Evolutionary conservation across 2,888 invertebrate species (phyloP).

Genomic region (Acrobasis suavella): DNA sequence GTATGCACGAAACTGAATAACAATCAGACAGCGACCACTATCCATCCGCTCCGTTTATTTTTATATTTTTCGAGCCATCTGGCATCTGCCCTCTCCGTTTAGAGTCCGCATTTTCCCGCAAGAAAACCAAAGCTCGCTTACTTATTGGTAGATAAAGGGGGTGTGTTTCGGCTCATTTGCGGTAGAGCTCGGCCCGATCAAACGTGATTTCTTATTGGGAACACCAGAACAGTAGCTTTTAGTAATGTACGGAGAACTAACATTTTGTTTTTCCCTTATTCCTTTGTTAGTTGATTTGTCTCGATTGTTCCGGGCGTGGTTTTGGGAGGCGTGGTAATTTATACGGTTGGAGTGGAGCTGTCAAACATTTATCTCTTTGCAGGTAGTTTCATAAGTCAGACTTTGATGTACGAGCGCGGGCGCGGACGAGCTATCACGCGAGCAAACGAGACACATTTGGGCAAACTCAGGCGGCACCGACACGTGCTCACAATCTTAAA

Average conservation of each 20-base stretch:
- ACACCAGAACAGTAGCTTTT: slow-evolving; percentile 54
- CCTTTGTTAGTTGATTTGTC: slow-evolving; percentile 24
- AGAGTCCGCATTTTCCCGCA: slow-evolving; percentile 53
- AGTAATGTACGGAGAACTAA: slow-evolving; percentile 46
- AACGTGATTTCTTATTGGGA: slow-evolving; percentile 76
- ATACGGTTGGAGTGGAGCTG: slow-evolving; percentile 48
- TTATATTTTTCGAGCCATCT: slow-evolving; percentile 75
- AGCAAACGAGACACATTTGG: slow-evolving; percentile 58
- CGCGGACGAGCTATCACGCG: slow-evolving; percentile 41
- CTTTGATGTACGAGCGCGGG: slow-evolving; percentile 67
- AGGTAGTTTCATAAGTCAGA: slow-evolving; percentile 68
- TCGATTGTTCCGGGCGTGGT: slow-evolving; percentile 1
- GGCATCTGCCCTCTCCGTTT: slow-evolving; percentile 59
- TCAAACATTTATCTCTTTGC: slow-evolving; percentile 61
- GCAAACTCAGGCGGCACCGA: slow-evolving; percentile 59
- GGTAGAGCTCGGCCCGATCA: slow-evolving; percentile 64
- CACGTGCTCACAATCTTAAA: slow-evolving; percentile 74
- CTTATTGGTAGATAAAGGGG: slow-evolving; percentile 77
- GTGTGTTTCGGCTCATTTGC: slow-evolving; percentile 78
- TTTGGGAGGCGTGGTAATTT: slow-evolving; percentile 30
- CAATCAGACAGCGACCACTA: slow-evolving; percentile 63
- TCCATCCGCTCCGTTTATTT: slow-evolving; percentile 69
- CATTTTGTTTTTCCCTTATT: slow-evolving; percentile 20
- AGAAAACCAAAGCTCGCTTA: slow-evolving; percentile 67
- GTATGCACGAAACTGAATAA: slow-evolving; percentile 63